These are phyloP conservation scores for Dryomyza anilis DNA, from an alignment of 2,888 invertebrate genomes.

Conservation along the genomic window DNA sequence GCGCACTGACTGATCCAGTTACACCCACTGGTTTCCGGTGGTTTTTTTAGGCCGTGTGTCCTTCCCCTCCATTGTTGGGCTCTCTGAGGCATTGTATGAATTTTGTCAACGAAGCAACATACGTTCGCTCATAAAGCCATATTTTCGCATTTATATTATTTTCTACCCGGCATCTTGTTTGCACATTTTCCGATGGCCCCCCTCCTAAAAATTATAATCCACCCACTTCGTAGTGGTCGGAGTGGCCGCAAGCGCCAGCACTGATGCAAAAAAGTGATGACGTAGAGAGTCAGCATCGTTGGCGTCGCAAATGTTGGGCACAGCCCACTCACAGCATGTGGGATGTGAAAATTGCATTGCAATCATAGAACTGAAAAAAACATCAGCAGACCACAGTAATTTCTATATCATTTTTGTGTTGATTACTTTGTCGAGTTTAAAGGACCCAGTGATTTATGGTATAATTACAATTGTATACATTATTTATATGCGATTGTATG, in stretches of 20 bases:
- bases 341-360: slow-evolving; percentile 40
- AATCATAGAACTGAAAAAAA: slow-evolving; percentile 33
- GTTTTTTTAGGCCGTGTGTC: slow-evolving; percentile 18
- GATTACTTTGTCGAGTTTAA: neutral
- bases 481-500: no score
- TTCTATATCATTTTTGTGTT: neutral
- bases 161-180: neutral
- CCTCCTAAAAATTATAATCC: slow-evolving; percentile 21
- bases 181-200: neutral
- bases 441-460: no score
- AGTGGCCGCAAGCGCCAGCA: slow-evolving; percentile 1
- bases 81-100: slow-evolving; percentile 13
- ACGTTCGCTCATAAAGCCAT: slow-evolving; percentile 24
- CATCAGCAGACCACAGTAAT: neutral
- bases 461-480: no score
- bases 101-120: slow-evolving; percentile 13
- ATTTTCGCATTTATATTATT: slow-evolving; percentile 17
- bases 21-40: slow-evolving; percentile 32
- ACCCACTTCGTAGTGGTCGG: slow-evolving; percentile 12
- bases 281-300: slow-evolving; percentile 26
- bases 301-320: slow-evolving; percentile 31
- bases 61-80: neutral
- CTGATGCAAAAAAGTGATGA: slow-evolving; percentile 30
- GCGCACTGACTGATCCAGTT: slow-evolving; percentile 29
- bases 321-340: slow-evolving; percentile 41